Evolutionary conservation across 2,113 vertebrate genomes (phyloP).

Genomic region (Diadophis punctatus): DNA sequence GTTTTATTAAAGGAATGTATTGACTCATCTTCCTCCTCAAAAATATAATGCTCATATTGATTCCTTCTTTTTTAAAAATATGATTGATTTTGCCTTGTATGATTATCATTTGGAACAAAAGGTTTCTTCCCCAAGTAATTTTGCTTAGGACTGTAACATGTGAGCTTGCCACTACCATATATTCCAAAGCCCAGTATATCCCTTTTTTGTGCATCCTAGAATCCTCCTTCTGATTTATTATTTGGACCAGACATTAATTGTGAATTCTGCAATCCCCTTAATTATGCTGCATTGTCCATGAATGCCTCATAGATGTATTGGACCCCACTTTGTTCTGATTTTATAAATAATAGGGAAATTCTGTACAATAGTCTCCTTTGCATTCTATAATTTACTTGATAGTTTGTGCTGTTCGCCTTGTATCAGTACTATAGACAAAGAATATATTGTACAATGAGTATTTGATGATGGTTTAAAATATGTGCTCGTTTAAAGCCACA

Average conservation of each 20-base stretch:
- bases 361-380: slow-evolving; percentile 2
- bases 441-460: slow-evolving; percentile 46
- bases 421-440: slow-evolving; percentile 46
- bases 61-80: not conserved
- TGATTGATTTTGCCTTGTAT: not conserved
- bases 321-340: not conserved
- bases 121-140: not conserved
- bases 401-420: slow-evolving; percentile 31
- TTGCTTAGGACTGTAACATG: not conserved
- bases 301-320: not conserved
- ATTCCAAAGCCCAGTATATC: not conserved
- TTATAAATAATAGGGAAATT: slow-evolving; percentile 8
- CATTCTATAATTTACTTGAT: slow-evolving; percentile 41
- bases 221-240: slow-evolving; percentile 34
- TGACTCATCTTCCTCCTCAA: not conserved
- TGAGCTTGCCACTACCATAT: not conserved
- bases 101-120: not conserved
- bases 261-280: slow-evolving; percentile 16
- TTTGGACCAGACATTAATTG: slow-evolving; percentile 7
- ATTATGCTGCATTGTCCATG: not conserved
- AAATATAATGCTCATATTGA: not conserved
- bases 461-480: slow-evolving; percentile 53
- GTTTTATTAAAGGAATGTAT: not conserved
- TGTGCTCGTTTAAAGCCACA: slow-evolving; percentile 6
- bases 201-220: slow-evolving; percentile 9